Evolutionary conservation across 2,113 vertebrate genomes (phyloP).

Genomic region (Suncus etruscus): DNA sequence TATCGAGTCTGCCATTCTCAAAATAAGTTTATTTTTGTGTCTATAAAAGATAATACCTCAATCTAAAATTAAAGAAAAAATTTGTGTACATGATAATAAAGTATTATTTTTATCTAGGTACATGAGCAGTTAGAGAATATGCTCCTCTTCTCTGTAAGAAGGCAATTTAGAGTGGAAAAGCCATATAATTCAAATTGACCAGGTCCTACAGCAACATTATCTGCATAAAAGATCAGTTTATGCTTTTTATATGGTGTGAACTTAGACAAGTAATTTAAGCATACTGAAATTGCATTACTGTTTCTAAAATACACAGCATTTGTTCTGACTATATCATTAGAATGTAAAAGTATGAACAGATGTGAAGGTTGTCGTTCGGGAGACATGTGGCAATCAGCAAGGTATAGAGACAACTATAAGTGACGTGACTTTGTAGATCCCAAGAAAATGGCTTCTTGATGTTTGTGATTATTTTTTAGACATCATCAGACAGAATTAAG

Average conservation of each 20-base stretch:
- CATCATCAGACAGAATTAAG: neutral
- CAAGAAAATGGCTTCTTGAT: slow-evolving; percentile 13
- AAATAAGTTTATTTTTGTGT: neutral
- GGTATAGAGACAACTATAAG: neutral
- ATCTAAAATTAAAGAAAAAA: slow-evolving; percentile 35
- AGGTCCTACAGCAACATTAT: neutral
- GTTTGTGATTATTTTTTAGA: slow-evolving; percentile 34
- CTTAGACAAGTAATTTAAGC: neutral
- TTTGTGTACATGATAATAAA: neutral
- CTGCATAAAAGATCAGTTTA: neutral
- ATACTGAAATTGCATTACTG: neutral
- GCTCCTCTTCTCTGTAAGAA: neutral
- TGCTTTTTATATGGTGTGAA: neutral
- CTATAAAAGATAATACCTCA: neutral
- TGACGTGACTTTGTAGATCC: slow-evolving; percentile 9
- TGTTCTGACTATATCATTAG: neutral
- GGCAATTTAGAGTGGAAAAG: neutral
- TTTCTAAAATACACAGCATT: slow-evolving; percentile 1
- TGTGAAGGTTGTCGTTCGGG: neutral
- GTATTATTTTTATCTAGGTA: neutral
- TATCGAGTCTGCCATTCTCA: neutral
- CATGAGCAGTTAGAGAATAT: neutral
- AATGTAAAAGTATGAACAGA: neutral
- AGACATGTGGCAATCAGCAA: neutral
- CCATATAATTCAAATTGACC: neutral